phyloP scores from a whole-genome alignment of 2,797 vertebrate genomes.

The Enteromius unitaeniatus region DNA sequence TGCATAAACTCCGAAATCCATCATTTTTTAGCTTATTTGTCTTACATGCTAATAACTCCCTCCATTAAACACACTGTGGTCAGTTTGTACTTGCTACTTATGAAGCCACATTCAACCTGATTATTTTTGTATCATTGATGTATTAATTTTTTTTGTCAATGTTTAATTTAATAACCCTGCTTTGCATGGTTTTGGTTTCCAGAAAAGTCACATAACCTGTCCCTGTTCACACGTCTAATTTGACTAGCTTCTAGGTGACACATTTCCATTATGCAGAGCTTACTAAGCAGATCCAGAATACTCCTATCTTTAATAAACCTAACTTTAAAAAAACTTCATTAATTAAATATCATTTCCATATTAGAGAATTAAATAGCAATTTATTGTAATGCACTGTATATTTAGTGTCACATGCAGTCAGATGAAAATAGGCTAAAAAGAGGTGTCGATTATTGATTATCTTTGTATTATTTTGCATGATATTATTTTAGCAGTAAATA shows the following conservation, averaged over 20 bases:
- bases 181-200: conserved; percentile 4
- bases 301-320: background rate
- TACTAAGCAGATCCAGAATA: background rate
- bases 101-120: background rate
- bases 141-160: background rate
- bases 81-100: background rate
- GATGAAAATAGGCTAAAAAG: background rate
- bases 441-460: background rate
- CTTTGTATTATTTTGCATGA: background rate
- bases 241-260: background rate
- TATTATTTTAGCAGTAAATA: no score
- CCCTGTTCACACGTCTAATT: background rate
- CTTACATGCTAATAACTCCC: background rate
- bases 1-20: no score
- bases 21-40: background rate
- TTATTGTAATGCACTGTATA: background rate
- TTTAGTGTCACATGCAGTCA: background rate
- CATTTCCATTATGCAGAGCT: background rate
- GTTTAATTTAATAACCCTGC: background rate
- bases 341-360: no score
- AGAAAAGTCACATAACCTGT: background rate
- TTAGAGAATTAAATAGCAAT: background rate
- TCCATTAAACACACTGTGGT: background rate
- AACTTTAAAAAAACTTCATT: background rate
- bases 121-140: background rate